phyloP scores from a whole-genome alignment of 2,888 invertebrate genomes.

The Sesamia inferens region DNA sequence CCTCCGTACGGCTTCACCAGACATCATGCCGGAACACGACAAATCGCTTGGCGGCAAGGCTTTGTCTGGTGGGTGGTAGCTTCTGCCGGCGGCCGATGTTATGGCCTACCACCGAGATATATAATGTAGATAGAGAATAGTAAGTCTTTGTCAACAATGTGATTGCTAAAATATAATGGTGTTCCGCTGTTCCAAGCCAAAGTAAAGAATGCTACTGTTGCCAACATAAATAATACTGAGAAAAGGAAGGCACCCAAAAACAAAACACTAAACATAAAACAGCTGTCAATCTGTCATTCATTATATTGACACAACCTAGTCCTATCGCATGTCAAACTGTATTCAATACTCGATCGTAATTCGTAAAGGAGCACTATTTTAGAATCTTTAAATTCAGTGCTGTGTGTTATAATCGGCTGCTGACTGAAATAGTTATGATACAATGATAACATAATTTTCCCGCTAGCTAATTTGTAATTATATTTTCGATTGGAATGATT shows the following conservation, averaged over 20 bases:
- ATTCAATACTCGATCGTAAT: slow-evolving; percentile 55
- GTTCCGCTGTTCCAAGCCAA: background rate
- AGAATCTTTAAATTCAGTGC: slow-evolving; percentile 53
- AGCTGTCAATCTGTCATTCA: slow-evolving; percentile 59
- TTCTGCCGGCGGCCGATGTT: no score
- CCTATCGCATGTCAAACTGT: slow-evolving; percentile 53
- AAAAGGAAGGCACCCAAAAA: slow-evolving; percentile 38
- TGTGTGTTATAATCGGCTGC: slow-evolving; percentile 47
- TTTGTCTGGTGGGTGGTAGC: no score
- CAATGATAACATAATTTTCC: slow-evolving; percentile 78
- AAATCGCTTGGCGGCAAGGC: no score
- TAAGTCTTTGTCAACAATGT: background rate
- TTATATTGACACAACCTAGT: slow-evolving; percentile 50
- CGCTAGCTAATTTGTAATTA: slow-evolving; percentile 85
- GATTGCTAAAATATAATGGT: no score
- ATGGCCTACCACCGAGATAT: no score
- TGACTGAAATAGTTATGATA: slow-evolving; percentile 69
- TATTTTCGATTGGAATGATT: slow-evolving; percentile 70
- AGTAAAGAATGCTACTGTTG: background rate
- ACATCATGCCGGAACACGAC: no score
- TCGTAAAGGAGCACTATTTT: slow-evolving; percentile 56
- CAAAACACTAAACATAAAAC: slow-evolving; percentile 52
- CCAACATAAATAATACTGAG: slow-evolving; percentile 14
- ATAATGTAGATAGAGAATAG: no score
- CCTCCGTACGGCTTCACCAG: no score